phyloP scores from a whole-genome alignment of 1,140 invertebrate species.

The Chelonus insularis region DNA sequence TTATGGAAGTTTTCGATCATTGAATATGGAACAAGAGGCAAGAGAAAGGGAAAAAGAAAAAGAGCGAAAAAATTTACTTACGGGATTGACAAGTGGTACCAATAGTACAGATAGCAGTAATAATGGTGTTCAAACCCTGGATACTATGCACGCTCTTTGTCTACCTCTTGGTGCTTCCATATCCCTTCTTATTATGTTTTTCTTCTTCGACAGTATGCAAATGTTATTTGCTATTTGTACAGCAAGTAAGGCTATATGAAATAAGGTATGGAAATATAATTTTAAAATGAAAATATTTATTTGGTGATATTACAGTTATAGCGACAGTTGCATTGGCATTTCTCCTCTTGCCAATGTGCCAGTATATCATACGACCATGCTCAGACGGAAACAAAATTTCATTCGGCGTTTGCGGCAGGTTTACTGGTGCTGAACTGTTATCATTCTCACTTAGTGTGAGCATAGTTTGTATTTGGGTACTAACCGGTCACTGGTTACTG shows the following conservation, averaged over 20 bases:
- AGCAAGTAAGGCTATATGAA: constrained; percentile 93
- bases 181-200: constrained; percentile 96
- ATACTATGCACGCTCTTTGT: constrained; percentile 96
- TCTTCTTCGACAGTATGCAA: constrained; percentile 99
- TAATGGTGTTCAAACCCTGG: constrained; percentile 86
- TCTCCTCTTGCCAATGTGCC: constrained; percentile 93
- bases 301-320: constrained; percentile 79
- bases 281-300: constrained; percentile 18
- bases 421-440: constrained; percentile 90
- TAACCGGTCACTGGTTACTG: constrained; percentile 95
- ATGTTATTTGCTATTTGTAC: constrained; percentile 97
- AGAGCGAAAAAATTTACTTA: constrained; percentile 67
- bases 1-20: constrained; percentile 90
- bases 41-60: constrained; percentile 81
- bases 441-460: constrained; percentile 90
- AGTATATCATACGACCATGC: constrained; percentile 89
- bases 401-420: constrained; percentile 86
- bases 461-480: constrained; percentile 95
- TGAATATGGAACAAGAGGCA: constrained; percentile 93
- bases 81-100: constrained; percentile 50
- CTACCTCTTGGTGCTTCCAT: constrained; percentile 94
- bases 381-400: constrained; percentile 87
- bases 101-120: constrained; percentile 43
- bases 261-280: too few relatives aligned
- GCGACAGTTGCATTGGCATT: constrained; percentile 95